Base-by-base conservation (phyloP, 2,888 invertebrate genomes). In the Synergus laeviventris region DNA sequence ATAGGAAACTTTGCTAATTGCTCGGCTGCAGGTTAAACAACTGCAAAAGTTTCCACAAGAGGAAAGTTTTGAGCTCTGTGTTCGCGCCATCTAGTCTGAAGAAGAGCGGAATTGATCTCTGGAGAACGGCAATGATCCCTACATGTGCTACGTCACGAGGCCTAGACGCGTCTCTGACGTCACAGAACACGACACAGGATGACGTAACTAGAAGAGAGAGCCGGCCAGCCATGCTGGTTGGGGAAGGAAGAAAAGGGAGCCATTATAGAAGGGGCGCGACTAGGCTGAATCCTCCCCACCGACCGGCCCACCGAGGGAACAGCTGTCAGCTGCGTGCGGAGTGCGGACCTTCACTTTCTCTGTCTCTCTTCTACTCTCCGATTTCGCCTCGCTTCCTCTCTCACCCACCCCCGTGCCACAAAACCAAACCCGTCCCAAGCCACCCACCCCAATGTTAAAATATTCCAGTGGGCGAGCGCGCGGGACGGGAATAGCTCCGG, bases 251-350 rank as follows among this genome's bases (percentile, higher is more conserved):
- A 89, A 90, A 90, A 90, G 89, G 91, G 89, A 91, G 91, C 90
- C 91, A 91, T 91, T 91, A 91, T 91, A 90, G 91, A 91, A 91
- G 91, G 91, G 91, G 91, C 91, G 91, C 91, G 91, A 90, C 91
- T 91, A 91, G 91, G 89, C 87, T 89, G 90, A 90, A 90, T 90
- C 90, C 90, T 90, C 90, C 91, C 90, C 89, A 86, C 91, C 89
- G 89, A 87, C 89, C 90, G 89, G 89, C 91, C 90, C 90, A 90
- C 90, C 89, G 88, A 88, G 87, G 89, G 88, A 90, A 90, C 91
- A 90, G 91, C 90, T 91, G 90, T 90, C 91, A 90, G 90, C 89
- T 89, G 89, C 87, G 87, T 87, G 82, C 86, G 87, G 87, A 85
- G 83, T 82, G 87, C 86, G 85, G 87, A 86, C 85, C 84, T 81